Evolutionary conservation across 2,888 invertebrate species (phyloP).

Genomic region (Nowickia ferox): DNA sequence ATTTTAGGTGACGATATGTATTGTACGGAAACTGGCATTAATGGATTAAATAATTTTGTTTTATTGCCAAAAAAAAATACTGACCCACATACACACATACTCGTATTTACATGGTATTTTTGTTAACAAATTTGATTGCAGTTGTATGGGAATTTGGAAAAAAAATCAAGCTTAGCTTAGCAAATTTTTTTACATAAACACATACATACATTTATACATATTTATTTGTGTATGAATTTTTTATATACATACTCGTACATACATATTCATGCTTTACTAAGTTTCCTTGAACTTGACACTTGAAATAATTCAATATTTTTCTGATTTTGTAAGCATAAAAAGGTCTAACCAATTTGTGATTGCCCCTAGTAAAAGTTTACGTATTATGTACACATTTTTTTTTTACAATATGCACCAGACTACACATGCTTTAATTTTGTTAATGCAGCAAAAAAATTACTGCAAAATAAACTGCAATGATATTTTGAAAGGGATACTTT

Average conservation of each 20-base stretch:
- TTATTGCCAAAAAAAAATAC: not conserved
- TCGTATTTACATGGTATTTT: not conserved
- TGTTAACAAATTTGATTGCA: not conserved
- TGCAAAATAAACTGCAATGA: constrained; percentile 59
- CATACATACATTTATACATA: no score
- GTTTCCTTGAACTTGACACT: constrained; percentile 82
- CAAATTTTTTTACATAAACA: constrained; percentile 12
- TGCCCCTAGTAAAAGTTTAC: constrained; percentile 59
- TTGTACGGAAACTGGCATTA: not conserved
- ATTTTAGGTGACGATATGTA: not conserved
- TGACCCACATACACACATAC: constrained; percentile 14
- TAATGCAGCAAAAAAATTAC: constrained; percentile 59
- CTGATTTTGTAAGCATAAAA: constrained; percentile 31
- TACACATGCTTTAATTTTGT: constrained; percentile 39
- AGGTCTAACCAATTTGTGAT: constrained; percentile 48
- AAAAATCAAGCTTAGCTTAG: constrained; percentile 37
- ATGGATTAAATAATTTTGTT: not conserved
- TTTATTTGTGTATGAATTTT: not conserved
- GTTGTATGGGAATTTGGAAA: constrained; percentile 25
- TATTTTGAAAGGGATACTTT: constrained; percentile 73
- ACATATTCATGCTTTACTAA: constrained; percentile 36
- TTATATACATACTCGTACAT: not conserved
- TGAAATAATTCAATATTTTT: constrained; percentile 64
- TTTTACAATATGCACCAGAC: constrained; percentile 36
- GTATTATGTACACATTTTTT: constrained; percentile 18